phyloP scores from a whole-genome alignment of 1,140 invertebrate species.

The Solenopsis fugax region DNA sequence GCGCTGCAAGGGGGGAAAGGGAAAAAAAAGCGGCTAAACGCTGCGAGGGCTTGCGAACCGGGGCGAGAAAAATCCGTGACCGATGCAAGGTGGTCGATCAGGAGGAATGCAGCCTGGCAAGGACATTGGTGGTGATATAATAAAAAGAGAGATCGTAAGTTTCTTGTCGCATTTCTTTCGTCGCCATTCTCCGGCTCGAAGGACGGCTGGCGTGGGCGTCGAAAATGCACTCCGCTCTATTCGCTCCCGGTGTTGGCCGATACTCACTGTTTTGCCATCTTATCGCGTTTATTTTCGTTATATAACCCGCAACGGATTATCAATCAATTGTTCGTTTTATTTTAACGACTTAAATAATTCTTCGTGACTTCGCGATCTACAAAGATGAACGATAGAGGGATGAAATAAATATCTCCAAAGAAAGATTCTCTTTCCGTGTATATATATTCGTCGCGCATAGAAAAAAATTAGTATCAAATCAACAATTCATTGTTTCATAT shows the following conservation, averaged over 20 bases:
- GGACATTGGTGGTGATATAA: slow-evolving; percentile 35
- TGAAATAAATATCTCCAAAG: neutral
- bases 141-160: slow-evolving; percentile 52
- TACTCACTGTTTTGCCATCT: neutral
- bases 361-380: neutral
- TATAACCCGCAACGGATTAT: neutral
- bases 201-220: neutral
- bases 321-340: neutral
- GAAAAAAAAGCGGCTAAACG: slow-evolving; percentile 9
- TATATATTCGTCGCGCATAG: neutral
- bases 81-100: slow-evolving; percentile 25
- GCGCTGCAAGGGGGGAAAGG: neutral
- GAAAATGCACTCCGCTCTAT: slow-evolving; percentile 35
- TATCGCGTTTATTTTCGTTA: neutral
- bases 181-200: slow-evolving; percentile 18
- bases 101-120: slow-evolving; percentile 36
- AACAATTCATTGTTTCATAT: no score
- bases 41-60: slow-evolving; percentile 13
- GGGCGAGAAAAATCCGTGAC: slow-evolving; percentile 21
- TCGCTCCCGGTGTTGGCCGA: neutral
- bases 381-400: neutral
- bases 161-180: slow-evolving; percentile 39
- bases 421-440: neutral
- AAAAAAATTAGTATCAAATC: no score
- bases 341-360: slow-evolving; percentile 12